phyloP scores from a whole-genome alignment of 2,113 vertebrate genomes.

The Stictonetta naevosa region DNA sequence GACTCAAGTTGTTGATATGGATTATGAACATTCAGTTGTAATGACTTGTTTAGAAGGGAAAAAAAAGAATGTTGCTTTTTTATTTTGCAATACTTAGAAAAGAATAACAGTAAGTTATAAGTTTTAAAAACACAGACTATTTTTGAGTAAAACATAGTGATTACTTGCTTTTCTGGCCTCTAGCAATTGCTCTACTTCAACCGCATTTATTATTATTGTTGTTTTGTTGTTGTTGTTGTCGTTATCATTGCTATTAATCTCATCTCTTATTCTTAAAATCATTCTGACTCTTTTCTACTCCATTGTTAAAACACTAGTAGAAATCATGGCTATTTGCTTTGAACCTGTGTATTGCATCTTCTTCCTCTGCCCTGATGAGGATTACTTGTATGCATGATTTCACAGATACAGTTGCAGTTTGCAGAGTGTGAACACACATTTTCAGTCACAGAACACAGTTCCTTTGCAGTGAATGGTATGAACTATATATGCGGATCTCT shows the following conservation, averaged over 20 bases:
- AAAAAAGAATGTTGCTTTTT: not conserved
- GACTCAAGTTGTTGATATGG: not conserved
- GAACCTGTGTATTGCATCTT: not conserved
- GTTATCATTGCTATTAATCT: not conserved
- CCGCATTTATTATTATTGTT: not conserved
- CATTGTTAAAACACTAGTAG: not conserved
- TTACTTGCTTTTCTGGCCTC: not conserved
- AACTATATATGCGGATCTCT: not conserved
- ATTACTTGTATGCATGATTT: not conserved
- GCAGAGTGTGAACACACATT: fast-evolving
- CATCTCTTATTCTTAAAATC: not conserved
- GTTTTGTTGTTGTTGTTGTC: too few relatives aligned
- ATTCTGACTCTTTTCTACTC: not conserved
- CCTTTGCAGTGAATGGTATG: not conserved
- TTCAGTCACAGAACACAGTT: not conserved
- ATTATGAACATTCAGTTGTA: not conserved
- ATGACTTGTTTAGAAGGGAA: not conserved
- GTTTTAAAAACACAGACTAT: not conserved
- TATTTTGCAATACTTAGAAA: not conserved
- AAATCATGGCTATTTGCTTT: not conserved
- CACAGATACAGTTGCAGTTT: not conserved
- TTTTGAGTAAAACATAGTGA: not conserved
- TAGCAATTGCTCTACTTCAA: not conserved
- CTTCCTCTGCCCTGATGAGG: not conserved
- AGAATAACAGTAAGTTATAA: not conserved